Percentiles rank a stretch among this genome's conserved stretches.
Evolutionary conservation across 2,797 vertebrate species (phyloP).

Genomic region (Balearica regulorum): DNA sequence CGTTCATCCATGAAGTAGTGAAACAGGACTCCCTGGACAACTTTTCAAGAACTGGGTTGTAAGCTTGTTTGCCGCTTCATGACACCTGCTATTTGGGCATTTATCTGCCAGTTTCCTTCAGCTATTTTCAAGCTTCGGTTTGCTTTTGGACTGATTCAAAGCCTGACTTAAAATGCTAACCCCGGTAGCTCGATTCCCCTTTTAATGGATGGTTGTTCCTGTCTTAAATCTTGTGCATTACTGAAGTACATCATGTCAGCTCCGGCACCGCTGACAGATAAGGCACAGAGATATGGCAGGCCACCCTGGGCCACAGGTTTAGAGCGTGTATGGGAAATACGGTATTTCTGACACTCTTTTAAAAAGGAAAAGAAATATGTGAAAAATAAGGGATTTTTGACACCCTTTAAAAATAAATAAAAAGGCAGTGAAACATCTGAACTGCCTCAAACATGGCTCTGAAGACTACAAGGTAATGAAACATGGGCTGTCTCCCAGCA

Average conservation of each 20-base stretch:
- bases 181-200: not conserved
- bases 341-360: slow-evolving; percentile 30
- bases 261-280: slow-evolving; percentile 5
- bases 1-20: not conserved
- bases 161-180: not conserved
- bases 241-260: slow-evolving; percentile 14
- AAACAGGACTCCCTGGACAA: slow-evolving; percentile 33
- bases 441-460: not conserved
- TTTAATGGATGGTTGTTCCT: slow-evolving; percentile 6
- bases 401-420: slow-evolving; percentile 50
- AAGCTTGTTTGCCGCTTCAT: not conserved
- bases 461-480: not conserved
- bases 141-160: not conserved
- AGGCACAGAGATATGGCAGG: slow-evolving; percentile 10
- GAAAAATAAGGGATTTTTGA: slow-evolving; percentile 27
- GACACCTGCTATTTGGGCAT: not conserved
- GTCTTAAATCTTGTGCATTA: not conserved
- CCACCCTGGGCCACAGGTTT: slow-evolving; percentile 22
- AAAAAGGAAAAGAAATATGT: not conserved
- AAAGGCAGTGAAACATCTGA: slow-evolving; percentile 16
- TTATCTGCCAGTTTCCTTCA: not conserved
- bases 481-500: not conserved
- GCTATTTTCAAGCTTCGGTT: not conserved
- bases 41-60: slow-evolving; percentile 3
- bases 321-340: not conserved